Evolutionary conservation across 2,888 invertebrate species (phyloP).

Genomic region (Theretra japonica): DNA sequence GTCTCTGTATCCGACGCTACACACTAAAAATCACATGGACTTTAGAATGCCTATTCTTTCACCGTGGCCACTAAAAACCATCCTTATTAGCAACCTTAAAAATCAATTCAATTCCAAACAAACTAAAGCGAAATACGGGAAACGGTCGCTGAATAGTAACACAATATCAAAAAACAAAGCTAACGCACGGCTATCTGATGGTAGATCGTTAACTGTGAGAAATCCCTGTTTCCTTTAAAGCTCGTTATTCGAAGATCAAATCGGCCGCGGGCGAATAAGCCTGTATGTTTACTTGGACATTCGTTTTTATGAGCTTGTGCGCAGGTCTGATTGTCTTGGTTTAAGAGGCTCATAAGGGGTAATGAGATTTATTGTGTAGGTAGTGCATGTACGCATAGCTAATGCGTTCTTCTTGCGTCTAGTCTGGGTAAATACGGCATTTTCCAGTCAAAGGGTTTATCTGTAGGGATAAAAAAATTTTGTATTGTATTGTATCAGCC

Average conservation of each 20-base stretch:
- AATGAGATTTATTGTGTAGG: conserved; percentile 2
- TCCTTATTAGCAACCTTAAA: neutral
- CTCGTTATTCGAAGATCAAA: conserved; percentile 20
- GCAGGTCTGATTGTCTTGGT: conserved; percentile 4
- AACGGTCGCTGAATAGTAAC: conserved; percentile 1
- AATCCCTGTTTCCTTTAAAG: conserved; percentile 24
- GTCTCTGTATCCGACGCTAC: no score
- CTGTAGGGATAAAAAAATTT: no score
- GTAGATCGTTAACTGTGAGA: conserved; percentile 24
- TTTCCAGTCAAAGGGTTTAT: no score
- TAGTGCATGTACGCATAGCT: neutral
- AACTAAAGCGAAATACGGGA: neutral
- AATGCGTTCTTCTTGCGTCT: no score
- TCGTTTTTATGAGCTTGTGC: conserved; percentile 4
- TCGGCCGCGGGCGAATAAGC: conserved; percentile 9
- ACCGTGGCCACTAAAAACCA: no score
- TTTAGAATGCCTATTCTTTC: no score
- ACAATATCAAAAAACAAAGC: conserved; percentile 15
- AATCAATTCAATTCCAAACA: neutral
- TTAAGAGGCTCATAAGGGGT: conserved; percentile 6
- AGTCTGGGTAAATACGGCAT: no score
- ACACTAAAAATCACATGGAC: no score
- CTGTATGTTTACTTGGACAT: conserved; percentile 16
- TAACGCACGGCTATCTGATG: conserved; percentile 8
- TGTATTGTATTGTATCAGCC: no score